phyloP scores from a whole-genome alignment of 2,888 invertebrate species.

The Amphipoea lucens region DNA sequence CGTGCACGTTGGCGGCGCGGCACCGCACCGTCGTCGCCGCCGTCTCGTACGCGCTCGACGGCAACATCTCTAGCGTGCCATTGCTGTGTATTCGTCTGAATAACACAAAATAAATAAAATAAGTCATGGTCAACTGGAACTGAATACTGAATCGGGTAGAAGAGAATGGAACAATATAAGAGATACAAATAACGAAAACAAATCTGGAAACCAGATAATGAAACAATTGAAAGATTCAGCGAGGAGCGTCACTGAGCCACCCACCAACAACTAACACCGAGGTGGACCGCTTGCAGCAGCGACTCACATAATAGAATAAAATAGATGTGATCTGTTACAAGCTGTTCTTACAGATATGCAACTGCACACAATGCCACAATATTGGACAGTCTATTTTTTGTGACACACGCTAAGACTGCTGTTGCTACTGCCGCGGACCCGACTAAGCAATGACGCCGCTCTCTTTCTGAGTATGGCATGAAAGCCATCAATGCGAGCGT shows the following conservation, averaged over 20 bases:
- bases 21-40: conserved; percentile 88
- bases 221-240: conserved; percentile 40
- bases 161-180: not conserved
- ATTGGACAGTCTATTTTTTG: too few relatives aligned
- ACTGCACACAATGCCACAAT: too few relatives aligned
- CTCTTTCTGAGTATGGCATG: too few relatives aligned
- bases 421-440: too few relatives aligned
- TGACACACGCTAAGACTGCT: too few relatives aligned
- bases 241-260: conserved; percentile 8
- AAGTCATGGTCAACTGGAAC: not conserved
- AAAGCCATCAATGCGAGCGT: too few relatives aligned
- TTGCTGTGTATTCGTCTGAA: conserved; percentile 72
- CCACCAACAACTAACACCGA: too few relatives aligned
- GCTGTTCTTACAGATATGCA: too few relatives aligned
- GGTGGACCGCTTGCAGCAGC: too few relatives aligned
- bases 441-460: too few relatives aligned
- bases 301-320: too few relatives aligned
- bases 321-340: too few relatives aligned
- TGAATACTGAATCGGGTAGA: conserved; percentile 8
- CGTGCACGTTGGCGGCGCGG: conserved; percentile 93
- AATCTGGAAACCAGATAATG: conserved; percentile 15
- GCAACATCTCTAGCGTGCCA: conserved; percentile 80
- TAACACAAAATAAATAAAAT: not conserved
- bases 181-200: conserved; percentile 2
- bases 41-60: conserved; percentile 60